A percentile compares a stretch with the other conserved stretches of the same genome.
Evolutionary conservation across 64 coral and sea anemone genomes (phyloP).

Genomic region (Astreopora myriophthalma): DNA sequence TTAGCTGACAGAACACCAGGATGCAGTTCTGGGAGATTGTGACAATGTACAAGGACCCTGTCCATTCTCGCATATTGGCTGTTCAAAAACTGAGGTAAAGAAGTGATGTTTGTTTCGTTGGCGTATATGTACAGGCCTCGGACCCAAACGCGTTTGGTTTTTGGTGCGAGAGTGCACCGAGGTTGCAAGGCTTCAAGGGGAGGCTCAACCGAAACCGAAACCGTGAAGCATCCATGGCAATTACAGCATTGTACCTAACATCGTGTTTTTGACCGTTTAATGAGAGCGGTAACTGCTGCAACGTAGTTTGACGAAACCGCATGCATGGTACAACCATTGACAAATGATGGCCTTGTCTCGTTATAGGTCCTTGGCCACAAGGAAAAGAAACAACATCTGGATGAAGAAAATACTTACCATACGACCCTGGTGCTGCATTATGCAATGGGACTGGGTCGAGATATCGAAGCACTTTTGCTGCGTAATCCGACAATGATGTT

Average conservation of each 20-base stretch:
- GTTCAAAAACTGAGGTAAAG: background rate
- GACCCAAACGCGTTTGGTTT: too few relatives aligned
- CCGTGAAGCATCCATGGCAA: too few relatives aligned
- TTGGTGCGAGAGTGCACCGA: background rate
- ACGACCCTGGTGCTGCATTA: background rate
- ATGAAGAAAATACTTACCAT: background rate
- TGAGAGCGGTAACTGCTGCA: too few relatives aligned
- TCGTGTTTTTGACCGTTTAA: too few relatives aligned
- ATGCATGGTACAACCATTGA: too few relatives aligned
- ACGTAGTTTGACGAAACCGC: background rate
- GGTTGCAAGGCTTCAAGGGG: too few relatives aligned
- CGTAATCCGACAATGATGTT: background rate
- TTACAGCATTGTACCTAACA: too few relatives aligned
- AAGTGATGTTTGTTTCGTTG: background rate
- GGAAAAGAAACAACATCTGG: background rate
- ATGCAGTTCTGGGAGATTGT: background rate
- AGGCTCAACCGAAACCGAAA: too few relatives aligned
- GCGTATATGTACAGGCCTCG: too few relatives aligned
- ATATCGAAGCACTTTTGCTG: background rate
- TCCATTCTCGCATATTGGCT: background rate
- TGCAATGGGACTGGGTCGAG: background rate
- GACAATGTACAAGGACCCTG: background rate
- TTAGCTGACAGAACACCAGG: too few relatives aligned
- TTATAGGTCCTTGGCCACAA: background rate
- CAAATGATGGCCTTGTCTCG: background rate